Evolutionary conservation across 64 coral and sea anemone genomes (phyloP).

Genomic region (Dendrophyllia cribrosa): DNA sequence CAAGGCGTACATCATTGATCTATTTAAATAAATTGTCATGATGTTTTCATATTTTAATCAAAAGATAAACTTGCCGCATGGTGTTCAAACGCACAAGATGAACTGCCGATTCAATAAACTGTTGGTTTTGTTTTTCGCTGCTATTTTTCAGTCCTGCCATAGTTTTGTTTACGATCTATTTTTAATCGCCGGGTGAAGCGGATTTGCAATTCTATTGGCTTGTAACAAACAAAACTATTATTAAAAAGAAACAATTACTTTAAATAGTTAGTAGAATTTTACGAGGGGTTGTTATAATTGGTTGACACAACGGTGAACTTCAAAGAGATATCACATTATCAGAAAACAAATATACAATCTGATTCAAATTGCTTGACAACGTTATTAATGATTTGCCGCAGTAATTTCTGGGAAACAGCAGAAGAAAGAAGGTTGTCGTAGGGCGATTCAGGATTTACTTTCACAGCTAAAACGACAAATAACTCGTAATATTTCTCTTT

Average conservation of each 20-base stretch:
- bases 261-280: not conserved
- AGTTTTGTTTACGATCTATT: not conserved
- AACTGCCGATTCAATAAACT: too few relatives aligned
- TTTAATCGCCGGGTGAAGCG: not conserved
- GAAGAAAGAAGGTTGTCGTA: not conserved
- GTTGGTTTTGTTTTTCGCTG: too few relatives aligned
- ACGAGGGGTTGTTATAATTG: not conserved
- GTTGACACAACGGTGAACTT: not conserved
- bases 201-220: not conserved
- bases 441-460: not conserved
- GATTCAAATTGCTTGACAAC: not conserved
- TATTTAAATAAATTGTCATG: too few relatives aligned
- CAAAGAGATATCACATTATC: not conserved
- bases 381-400: too few relatives aligned
- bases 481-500: not conserved
- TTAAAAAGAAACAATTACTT: slow-evolving; percentile 11
- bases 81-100: too few relatives aligned
- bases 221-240: not conserved
- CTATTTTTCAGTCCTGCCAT: too few relatives aligned
- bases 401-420: too few relatives aligned
- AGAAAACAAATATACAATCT: not conserved
- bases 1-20: too few relatives aligned
- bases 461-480: not conserved
- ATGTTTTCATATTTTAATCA: too few relatives aligned
- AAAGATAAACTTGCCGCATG: too few relatives aligned